Percentiles rank a stretch among this genome's conserved stretches.
These are phyloP conservation scores for Dasyornis broadbenti DNA, from an alignment of 2,113 vertebrate species.

Conservation along the genomic window DNA sequence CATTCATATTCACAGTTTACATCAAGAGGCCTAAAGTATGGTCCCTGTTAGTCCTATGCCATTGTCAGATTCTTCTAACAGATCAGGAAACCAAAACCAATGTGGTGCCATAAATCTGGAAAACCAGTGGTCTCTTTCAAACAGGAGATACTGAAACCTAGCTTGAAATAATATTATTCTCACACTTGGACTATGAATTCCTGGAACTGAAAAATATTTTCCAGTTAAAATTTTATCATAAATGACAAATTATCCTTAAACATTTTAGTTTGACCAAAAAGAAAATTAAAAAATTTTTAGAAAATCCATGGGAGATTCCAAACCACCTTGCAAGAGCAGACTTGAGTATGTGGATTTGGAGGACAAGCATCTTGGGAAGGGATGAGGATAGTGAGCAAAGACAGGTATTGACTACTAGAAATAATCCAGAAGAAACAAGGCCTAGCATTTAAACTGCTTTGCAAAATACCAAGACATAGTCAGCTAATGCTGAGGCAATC, in stretches of 20 bases:
- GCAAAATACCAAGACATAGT: background rate
- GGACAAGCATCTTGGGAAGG: background rate
- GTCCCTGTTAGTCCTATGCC: background rate
- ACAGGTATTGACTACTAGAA: background rate
- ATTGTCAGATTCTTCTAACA: background rate
- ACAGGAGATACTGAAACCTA: background rate
- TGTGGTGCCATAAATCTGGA: background rate
- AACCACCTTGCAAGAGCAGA: background rate
- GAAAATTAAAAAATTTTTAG: accelerated
- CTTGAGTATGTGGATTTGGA: background rate
- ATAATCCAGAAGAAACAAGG: background rate
- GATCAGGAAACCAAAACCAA: background rate
- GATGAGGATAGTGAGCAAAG: background rate
- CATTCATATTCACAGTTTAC: background rate
- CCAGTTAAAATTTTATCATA: background rate
- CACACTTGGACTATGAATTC: background rate
- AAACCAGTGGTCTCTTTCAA: background rate
- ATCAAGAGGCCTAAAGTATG: background rate
- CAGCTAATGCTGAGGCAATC: background rate
- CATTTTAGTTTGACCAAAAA: background rate
- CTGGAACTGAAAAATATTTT: background rate
- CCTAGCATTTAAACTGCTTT: background rate
- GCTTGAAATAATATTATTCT: background rate
- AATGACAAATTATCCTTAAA: background rate
- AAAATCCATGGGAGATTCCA: background rate